Base-by-base conservation (phyloP, 92 coral and sea anemone species). In the Heliopora coerulea region DNA sequence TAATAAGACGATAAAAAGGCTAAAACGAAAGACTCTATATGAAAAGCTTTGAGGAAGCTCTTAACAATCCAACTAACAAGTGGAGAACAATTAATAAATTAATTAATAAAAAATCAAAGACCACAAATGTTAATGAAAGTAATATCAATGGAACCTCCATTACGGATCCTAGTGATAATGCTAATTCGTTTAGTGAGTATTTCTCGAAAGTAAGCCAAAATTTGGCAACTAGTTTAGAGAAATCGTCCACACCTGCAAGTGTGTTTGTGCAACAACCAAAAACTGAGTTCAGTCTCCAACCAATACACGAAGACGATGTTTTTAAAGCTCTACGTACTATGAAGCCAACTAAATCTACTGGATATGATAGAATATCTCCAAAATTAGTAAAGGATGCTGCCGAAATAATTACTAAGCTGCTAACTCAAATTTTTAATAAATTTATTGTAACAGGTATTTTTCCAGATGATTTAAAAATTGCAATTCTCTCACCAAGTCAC, bases 381-480 rank as follows among this genome's bases (percentile, higher is more conserved):
- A 56, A 56, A 23, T 1, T 56, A 1, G 11, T 56, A 30, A 56
- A 56, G 23, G 62, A 56, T 56, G 17, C 62, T 24, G 31, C 62
- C 23, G 31, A 11, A 0, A 23, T 18, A 17, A 23, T 56, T 7
- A 11, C 62, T 17, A 2, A 25, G 1, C 23, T 11, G 2, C 23
- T 56, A 18, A 17, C 29, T 7, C 2, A 1, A 17, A 56, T 56
- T 17, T 56, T 56, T 56, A 56, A 56, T 30, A 10, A 24, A 20
- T 59, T 37, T 8, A 59, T 59, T 9, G 3, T 17, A 3, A 59
- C 37, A 2, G 65, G 37, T 0, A 59, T 59, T 28, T 59, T 59
- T 25, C 65, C 65, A 8, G 65, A 59, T 21, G 37, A 59, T 19
- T 59, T 59, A 59, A 59, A 59, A 59, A 19, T 30, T 3, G 65